These are phyloP conservation scores for Anhinga rufa DNA, from an alignment of 2,113 vertebrate species.

Conservation along the genomic window DNA sequence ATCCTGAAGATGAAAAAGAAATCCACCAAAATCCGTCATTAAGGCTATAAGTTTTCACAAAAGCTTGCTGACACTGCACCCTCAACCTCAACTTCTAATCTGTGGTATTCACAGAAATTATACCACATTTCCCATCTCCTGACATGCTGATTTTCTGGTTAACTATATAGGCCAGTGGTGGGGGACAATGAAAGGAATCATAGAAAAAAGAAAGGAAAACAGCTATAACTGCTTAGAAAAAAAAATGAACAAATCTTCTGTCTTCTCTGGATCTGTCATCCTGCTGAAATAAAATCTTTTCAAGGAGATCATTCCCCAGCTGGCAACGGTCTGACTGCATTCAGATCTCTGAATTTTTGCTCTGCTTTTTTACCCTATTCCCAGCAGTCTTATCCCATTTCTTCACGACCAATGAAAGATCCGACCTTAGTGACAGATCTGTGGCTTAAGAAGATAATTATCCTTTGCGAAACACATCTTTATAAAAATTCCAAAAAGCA, in stretches of 20 bases:
- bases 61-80: background rate
- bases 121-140: background rate
- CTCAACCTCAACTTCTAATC: background rate
- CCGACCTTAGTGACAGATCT: background rate
- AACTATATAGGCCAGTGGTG: background rate
- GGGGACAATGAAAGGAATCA: background rate
- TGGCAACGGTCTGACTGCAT: background rate
- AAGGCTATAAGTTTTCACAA: background rate
- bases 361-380: background rate
- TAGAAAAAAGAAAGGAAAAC: background rate
- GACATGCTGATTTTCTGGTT: background rate
- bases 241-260: background rate
- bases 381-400: background rate
- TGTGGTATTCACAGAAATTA: background rate
- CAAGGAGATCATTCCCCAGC: background rate
- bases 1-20: background rate
- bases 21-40: background rate
- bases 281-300: background rate
- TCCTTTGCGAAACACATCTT: background rate
- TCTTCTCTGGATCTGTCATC: background rate
- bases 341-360: background rate
- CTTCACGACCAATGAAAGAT: background rate
- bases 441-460: background rate
- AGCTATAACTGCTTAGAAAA: background rate
- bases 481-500: background rate